Percentiles rank a stretch among this genome's conserved stretches.
These are phyloP conservation scores for Trachelus troglodyta DNA, from an alignment of 2,888 invertebrate genomes.

Conservation along the genomic window DNA sequence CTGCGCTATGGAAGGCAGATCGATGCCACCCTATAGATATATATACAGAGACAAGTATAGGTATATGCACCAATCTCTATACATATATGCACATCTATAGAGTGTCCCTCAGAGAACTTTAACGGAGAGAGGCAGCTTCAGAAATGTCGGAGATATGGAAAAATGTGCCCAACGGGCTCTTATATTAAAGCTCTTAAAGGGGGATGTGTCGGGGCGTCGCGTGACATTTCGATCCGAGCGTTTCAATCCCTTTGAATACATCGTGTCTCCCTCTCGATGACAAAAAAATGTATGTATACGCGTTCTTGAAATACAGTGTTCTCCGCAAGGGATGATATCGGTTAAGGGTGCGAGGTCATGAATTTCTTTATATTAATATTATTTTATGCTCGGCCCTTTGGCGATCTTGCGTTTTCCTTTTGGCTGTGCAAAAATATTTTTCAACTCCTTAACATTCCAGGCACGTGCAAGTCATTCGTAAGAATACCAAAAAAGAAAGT, in stretches of 20 bases:
- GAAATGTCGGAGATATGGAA: constrained; percentile 30
- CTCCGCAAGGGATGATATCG: no score
- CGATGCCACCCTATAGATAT: constrained; percentile 23
- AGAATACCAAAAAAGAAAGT: not conserved
- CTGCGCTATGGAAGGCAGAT: constrained; percentile 20
- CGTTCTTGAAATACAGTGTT: no score
- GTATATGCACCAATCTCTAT: constrained; percentile 7
- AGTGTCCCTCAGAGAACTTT: constrained; percentile 16
- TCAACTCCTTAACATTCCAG: not conserved
- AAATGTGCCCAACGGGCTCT: constrained; percentile 7
- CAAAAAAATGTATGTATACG: no score
- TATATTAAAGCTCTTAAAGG: constrained; percentile 42
- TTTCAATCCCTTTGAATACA: not conserved
- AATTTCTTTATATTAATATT: not conserved
- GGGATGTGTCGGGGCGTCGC: constrained; percentile 48
- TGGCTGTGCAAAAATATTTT: not conserved
- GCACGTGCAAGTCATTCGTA: not conserved
- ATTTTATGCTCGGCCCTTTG: not conserved
- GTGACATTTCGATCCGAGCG: not conserved
- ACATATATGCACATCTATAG: not conserved
- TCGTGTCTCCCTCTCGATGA: no score
- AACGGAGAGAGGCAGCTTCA: constrained; percentile 25
- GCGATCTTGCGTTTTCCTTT: not conserved
- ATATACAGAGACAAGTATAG: not conserved
- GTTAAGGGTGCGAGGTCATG: no score